These are phyloP conservation scores for Mactromeris polynyma DNA, from an alignment of 2,888 invertebrate species.

Conservation along the genomic window DNA sequence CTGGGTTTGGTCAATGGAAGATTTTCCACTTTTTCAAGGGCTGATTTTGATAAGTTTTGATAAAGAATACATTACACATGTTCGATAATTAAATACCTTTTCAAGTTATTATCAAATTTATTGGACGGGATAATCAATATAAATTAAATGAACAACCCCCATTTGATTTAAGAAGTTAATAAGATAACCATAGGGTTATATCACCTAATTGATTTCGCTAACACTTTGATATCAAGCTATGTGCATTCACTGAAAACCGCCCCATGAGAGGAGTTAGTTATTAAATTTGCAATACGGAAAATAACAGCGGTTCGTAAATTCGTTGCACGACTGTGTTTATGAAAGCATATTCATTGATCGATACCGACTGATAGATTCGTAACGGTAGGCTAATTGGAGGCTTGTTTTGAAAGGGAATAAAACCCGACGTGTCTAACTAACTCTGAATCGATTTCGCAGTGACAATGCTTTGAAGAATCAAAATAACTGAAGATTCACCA, in stretches of 20 bases:
- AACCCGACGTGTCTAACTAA: background rate
- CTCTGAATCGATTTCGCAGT: background rate
- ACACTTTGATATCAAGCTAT: background rate
- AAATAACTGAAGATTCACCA: background rate
- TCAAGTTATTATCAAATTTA: background rate
- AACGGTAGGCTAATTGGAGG: background rate
- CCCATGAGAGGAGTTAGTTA: background rate
- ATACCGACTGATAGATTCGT: background rate
- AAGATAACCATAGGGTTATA: background rate
- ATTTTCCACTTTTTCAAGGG: too few species aligned
- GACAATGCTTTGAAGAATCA: background rate
- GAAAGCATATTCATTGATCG: background rate
- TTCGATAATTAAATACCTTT: background rate
- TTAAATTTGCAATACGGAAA: background rate
- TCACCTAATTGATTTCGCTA: conserved; percentile 4
- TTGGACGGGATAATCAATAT: background rate
- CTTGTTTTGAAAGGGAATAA: background rate
- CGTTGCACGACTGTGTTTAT: background rate
- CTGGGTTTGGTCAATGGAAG: too few species aligned
- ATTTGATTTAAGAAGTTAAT: background rate
- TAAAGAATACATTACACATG: background rate
- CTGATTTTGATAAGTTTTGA: too few species aligned
- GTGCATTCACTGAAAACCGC: background rate
- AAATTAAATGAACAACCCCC: background rate
- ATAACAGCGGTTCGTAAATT: background rate